phyloP scores from a whole-genome alignment of 2,113 vertebrate genomes.

The Promerops cafer region DNA sequence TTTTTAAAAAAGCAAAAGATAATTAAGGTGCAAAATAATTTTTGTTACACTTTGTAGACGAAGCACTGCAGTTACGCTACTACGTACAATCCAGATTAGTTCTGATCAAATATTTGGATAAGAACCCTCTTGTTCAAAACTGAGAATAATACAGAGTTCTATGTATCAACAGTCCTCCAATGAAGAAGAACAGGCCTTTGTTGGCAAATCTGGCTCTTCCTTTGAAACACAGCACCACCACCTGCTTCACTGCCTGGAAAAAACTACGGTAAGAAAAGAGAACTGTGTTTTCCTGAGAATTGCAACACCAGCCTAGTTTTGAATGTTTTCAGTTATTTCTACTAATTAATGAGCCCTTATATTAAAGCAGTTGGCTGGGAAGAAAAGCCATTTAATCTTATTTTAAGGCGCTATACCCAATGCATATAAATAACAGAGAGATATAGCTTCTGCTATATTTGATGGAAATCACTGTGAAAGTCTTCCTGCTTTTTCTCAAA shows the following conservation, averaged over 20 bases:
- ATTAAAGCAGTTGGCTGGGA: neutral
- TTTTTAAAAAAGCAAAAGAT: neutral
- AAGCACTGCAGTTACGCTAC: neutral
- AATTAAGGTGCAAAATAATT: neutral
- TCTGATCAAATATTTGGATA: conserved; percentile 21
- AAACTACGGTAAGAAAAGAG: conserved; percentile 87
- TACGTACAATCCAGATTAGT: neutral
- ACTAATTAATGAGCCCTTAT: conserved; percentile 2
- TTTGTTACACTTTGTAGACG: neutral
- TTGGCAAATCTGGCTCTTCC: conserved; percentile 82
- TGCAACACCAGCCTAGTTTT: neutral
- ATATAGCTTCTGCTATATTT: neutral
- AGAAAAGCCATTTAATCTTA: neutral
- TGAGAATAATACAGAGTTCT: conserved; percentile 48
- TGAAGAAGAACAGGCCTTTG: conserved; percentile 87
- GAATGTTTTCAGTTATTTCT: neutral
- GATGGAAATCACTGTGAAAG: neutral
- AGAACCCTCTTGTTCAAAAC: conserved; percentile 42
- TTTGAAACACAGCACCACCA: conserved; percentile 92
- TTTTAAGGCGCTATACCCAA: neutral
- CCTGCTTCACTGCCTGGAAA: conserved; percentile 95
- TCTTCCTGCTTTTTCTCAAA: neutral
- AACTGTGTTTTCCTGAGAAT: neutral
- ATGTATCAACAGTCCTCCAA: conserved; percentile 80
- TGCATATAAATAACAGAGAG: neutral